Conservation (phyloP, 2,113 vertebrate genomes). For the Malurus cyaneus region DNA sequence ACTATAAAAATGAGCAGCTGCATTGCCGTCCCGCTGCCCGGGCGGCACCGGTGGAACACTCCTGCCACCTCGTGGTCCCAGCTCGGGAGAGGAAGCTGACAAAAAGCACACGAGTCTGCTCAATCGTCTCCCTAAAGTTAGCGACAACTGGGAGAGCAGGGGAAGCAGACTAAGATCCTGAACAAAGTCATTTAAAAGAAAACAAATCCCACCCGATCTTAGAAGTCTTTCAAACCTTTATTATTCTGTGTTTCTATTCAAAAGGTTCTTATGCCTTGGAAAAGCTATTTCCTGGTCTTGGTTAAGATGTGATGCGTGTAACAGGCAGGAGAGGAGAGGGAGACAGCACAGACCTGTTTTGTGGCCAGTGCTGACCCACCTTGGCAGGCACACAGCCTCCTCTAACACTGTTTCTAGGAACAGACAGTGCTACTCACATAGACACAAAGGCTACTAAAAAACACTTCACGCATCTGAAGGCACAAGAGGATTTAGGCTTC, state of each 20-base stretch:
- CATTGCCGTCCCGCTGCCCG: neutral
- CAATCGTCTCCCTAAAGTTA: neutral
- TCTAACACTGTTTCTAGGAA: neutral
- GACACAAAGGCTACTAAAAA: neutral
- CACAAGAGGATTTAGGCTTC: neutral
- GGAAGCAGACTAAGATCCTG: neutral
- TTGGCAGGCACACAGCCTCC: neutral
- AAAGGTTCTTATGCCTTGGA: neutral
- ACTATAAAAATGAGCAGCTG: slow-evolving; percentile 26
- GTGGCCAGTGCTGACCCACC: neutral
- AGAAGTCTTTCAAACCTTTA: neutral
- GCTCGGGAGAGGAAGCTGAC: neutral
- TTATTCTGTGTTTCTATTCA: neutral
- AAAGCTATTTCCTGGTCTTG: neutral
- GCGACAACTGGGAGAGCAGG: neutral
- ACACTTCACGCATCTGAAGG: neutral
- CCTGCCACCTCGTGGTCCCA: slow-evolving; percentile 71
- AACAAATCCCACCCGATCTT: neutral
- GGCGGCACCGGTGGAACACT: neutral
- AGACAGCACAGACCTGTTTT: neutral
- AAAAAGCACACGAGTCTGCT: neutral
- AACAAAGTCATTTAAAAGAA: neutral
- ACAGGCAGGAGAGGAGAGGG: rapidly evolving
- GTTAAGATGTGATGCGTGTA: neutral
- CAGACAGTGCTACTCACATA: neutral